A percentile compares a stretch with the other conserved stretches of the same genome.
phyloP scores from a whole-genome alignment of 2,888 invertebrate genomes.

The Caenorhabditis sp. region DNA sequence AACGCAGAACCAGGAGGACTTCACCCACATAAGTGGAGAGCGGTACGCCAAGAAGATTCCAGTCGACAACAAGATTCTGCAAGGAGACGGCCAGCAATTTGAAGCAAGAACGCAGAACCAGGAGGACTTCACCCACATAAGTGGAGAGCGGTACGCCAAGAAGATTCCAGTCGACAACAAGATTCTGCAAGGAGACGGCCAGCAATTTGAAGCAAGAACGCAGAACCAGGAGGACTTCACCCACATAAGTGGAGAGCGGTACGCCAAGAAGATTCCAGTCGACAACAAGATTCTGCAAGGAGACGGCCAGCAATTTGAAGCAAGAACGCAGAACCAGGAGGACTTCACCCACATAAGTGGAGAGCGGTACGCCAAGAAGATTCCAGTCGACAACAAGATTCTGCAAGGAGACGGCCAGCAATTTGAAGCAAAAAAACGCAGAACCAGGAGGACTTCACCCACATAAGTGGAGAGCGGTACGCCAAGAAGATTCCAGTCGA shows the following conservation, averaged over 20 bases:
- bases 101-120: slow-evolving; percentile 11
- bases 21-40: slow-evolving; percentile 8
- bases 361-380: slow-evolving; percentile 10
- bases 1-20: slow-evolving; percentile 20
- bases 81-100: slow-evolving; percentile 12
- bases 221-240: slow-evolving; percentile 43
- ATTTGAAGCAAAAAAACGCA: slow-evolving; percentile 3
- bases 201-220: slow-evolving; percentile 21
- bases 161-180: background rate
- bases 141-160: slow-evolving; percentile 9
- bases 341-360: slow-evolving; percentile 15
- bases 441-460: slow-evolving; percentile 3
- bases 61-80: slow-evolving; percentile 7
- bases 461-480: background rate
- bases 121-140: slow-evolving; percentile 3
- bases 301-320: slow-evolving; percentile 28
- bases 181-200: background rate
- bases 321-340: slow-evolving; percentile 13
- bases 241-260: slow-evolving; percentile 28
- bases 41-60: slow-evolving; percentile 12
- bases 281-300: slow-evolving; percentile 35
- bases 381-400: slow-evolving; percentile 8
- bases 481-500: background rate
- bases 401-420: slow-evolving; percentile 8
- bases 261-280: slow-evolving; percentile 37